Conservation (phyloP, 2,797 vertebrate genomes). For the Acrocephalus scirpaceus region DNA sequence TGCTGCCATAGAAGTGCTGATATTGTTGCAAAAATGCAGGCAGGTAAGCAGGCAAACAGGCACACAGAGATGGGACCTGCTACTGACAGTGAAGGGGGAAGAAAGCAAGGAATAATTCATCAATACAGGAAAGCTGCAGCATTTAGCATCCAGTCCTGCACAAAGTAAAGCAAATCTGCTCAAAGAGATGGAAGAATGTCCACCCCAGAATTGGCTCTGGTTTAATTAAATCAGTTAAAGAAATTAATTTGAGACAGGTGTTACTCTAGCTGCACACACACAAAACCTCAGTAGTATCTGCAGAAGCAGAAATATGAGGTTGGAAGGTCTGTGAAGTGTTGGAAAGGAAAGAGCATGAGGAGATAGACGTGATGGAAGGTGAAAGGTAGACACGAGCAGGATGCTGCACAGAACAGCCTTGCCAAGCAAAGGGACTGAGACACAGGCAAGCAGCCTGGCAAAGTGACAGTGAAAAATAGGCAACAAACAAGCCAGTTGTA, state of each 20-base stretch:
- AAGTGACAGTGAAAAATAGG: not conserved
- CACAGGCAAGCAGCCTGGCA: not conserved
- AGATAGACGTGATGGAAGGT: not conserved
- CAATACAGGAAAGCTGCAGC: not conserved
- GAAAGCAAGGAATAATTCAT: not conserved
- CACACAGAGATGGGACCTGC: not conserved
- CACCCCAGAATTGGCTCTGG: not conserved
- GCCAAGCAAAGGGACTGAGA: not conserved
- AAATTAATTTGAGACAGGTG: not conserved
- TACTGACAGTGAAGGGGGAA: not conserved
- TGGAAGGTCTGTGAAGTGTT: not conserved
- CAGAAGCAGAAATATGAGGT: not conserved
- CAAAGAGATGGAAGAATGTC: not conserved
- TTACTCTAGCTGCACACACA: not conserved
- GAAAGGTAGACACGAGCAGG: not conserved
- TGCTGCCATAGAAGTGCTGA: not conserved
- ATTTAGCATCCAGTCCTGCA: not conserved
- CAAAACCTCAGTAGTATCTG: not conserved
- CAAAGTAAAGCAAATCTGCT: not conserved
- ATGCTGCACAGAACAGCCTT: not conserved
- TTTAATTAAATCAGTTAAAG: constrained; percentile 1
- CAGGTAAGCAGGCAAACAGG: not conserved
- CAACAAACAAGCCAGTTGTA: not conserved
- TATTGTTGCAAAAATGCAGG: not conserved
- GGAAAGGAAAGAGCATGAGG: not conserved